A percentile compares a stretch with the other conserved stretches of the same genome.
Evolutionary conservation across 1,140 invertebrate genomes (phyloP).

Genomic region (Colletes latitarsis): DNA sequence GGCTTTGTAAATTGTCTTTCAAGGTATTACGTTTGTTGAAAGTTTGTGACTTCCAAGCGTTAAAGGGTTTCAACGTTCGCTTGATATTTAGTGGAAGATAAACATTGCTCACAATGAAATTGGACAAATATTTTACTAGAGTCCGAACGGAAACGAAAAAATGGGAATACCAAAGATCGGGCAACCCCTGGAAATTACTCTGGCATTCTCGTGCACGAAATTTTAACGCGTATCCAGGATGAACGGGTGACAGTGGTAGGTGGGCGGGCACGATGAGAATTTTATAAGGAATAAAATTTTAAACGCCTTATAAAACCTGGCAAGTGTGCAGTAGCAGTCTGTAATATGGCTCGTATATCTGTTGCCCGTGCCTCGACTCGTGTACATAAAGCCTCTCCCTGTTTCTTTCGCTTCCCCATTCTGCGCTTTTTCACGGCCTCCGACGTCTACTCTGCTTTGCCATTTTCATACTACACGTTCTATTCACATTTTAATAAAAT

Average conservation of each 20-base stretch:
- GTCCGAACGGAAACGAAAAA: background rate
- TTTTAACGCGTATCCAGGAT: slow-evolving; percentile 36
- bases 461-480: slow-evolving; percentile 24
- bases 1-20: too few species aligned
- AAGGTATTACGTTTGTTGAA: too few species aligned
- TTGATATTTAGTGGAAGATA: too few species aligned
- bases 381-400: slow-evolving; percentile 63
- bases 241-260: slow-evolving; percentile 11
- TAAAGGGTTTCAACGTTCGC: too few species aligned
- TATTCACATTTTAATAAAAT: too few species aligned
- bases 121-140: background rate
- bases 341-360: slow-evolving; percentile 74
- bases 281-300: slow-evolving; percentile 76
- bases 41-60: too few species aligned
- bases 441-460: slow-evolving; percentile 6
- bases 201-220: slow-evolving; percentile 24
- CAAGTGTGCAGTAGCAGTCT: slow-evolving; percentile 73
- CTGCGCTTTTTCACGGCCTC: background rate
- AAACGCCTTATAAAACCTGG: slow-evolving; percentile 74
- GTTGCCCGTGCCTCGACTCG: slow-evolving; percentile 61
- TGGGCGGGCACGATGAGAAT: slow-evolving; percentile 57
- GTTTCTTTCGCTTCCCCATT: background rate
- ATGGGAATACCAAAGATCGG: background rate
- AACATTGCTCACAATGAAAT: too few species aligned
- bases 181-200: slow-evolving; percentile 12